These are phyloP conservation scores for Ormia ochracea DNA, from an alignment of 2,888 invertebrate genomes.

Conservation along the genomic window DNA sequence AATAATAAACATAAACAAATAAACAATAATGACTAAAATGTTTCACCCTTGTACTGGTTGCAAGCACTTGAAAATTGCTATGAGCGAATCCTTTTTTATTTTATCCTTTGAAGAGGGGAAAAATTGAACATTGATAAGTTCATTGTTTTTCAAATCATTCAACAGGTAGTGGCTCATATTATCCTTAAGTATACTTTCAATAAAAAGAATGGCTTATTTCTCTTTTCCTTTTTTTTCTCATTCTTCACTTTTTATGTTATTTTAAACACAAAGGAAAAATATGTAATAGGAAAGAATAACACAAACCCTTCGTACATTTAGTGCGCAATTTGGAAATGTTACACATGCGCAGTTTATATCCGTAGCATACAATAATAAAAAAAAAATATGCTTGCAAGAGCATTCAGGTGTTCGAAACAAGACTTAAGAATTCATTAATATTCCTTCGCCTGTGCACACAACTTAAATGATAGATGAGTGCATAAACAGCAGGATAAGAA, in stretches of 20 bases:
- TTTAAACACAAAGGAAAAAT: neutral
- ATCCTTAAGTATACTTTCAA: constrained; percentile 16
- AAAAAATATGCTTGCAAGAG: constrained; percentile 28
- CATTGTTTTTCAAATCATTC: constrained; percentile 5
- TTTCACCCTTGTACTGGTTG: constrained; percentile 11
- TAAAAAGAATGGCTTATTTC: constrained; percentile 1
- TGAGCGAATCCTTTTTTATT: neutral
- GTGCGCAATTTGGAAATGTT: constrained; percentile 57
- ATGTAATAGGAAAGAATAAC: neutral
- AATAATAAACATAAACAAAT: constrained; percentile 26
- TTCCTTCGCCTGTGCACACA: neutral
- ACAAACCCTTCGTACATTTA: constrained; percentile 52
- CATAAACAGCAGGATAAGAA: constrained; percentile 51
- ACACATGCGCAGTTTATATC: constrained; percentile 59
- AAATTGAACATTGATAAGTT: constrained; percentile 17
- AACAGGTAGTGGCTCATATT: constrained; percentile 46
- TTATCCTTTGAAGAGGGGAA: neutral
- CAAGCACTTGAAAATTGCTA: constrained; percentile 30
- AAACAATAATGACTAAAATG: constrained; percentile 16
- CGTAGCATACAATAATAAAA: constrained; percentile 5
- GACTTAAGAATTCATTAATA: constrained; percentile 40
- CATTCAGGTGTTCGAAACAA: constrained; percentile 45
- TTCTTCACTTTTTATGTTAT: too few species aligned
- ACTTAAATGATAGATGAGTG: constrained; percentile 45
- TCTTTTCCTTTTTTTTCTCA: constrained; percentile 1